These are phyloP conservation scores for Beris chalybata DNA, from an alignment of 2,888 invertebrate genomes.

Conservation along the genomic window DNA sequence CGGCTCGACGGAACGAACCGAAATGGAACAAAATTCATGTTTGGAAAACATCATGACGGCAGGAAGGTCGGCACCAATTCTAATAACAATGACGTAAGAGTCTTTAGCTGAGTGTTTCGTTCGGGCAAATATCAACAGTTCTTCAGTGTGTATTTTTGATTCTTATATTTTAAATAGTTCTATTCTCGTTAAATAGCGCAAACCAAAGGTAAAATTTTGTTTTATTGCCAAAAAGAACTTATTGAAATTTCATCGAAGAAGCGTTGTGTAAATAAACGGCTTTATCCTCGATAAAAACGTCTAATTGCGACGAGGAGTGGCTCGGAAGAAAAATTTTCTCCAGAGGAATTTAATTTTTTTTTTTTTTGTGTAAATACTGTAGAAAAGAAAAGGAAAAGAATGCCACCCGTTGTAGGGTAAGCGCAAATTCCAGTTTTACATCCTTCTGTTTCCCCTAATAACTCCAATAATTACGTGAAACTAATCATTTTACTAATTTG, in stretches of 20 bases:
- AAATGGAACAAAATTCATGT: background rate
- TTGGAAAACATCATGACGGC: slow-evolving; percentile 4
- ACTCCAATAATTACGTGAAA: too few species aligned
- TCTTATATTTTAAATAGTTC: slow-evolving; percentile 1
- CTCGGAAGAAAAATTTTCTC: slow-evolving; percentile 1
- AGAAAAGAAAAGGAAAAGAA: slow-evolving; percentile 19
- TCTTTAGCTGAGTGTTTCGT: background rate
- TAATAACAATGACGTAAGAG: slow-evolving; percentile 17
- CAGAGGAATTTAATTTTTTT: background rate
- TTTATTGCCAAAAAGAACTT: too few species aligned
- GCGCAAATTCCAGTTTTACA: slow-evolving; percentile 13
- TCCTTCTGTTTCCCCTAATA: background rate
- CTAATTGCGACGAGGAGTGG: slow-evolving; percentile 23
- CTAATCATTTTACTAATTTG: too few species aligned
- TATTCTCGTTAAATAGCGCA: background rate
- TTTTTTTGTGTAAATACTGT: slow-evolving; percentile 15
- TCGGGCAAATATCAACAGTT: slow-evolving; percentile 9
- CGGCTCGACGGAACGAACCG: too few species aligned
- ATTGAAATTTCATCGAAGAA: too few species aligned
- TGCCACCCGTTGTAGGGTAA: slow-evolving; percentile 40
- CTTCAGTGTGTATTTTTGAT: background rate
- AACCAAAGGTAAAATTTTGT: slow-evolving; percentile 26
- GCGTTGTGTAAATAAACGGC: too few species aligned
- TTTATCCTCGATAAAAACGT: background rate
- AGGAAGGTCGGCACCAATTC: slow-evolving; percentile 5